A percentile compares a stretch with the other conserved stretches of the same genome.
Evolutionary conservation across 2,113 vertebrate genomes (phyloP).

Genomic region (Siniperca knerii): DNA sequence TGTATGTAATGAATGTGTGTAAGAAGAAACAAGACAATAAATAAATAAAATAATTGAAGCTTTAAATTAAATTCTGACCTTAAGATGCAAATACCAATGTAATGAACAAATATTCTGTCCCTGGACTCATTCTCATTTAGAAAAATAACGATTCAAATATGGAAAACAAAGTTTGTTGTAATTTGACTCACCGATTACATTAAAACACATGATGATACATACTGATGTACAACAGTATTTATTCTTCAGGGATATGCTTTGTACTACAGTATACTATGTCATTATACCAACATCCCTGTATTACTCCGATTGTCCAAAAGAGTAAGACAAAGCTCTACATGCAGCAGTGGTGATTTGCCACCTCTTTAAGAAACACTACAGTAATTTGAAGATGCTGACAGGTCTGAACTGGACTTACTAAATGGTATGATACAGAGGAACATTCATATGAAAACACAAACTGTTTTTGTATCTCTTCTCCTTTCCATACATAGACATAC

Average conservation of each 20-base stretch:
- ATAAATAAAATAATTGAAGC: not conserved
- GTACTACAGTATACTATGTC: not conserved
- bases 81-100: not conserved
- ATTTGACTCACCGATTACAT: too few relatives aligned
- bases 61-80: not conserved
- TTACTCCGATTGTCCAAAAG: conserved; percentile 52
- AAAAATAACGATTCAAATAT: not conserved
- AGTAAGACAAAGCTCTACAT: conserved; percentile 44
- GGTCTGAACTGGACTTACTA: not conserved
- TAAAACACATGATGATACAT: not conserved
- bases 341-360: not conserved
- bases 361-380: conserved; percentile 1
- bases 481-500: not conserved
- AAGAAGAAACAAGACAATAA: not conserved
- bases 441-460: not conserved
- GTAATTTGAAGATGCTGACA: conserved; percentile 30
- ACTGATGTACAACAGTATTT: not conserved
- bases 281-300: not conserved
- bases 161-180: not conserved
- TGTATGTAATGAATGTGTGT: not conserved
- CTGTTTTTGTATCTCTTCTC: conserved; percentile 3
- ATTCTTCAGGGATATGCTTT: too few relatives aligned
- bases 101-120: not conserved
- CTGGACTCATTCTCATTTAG: not conserved
- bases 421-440: not conserved